Conservation (phyloP, 2,113 vertebrate species). For the Monopterus albus region DNA sequence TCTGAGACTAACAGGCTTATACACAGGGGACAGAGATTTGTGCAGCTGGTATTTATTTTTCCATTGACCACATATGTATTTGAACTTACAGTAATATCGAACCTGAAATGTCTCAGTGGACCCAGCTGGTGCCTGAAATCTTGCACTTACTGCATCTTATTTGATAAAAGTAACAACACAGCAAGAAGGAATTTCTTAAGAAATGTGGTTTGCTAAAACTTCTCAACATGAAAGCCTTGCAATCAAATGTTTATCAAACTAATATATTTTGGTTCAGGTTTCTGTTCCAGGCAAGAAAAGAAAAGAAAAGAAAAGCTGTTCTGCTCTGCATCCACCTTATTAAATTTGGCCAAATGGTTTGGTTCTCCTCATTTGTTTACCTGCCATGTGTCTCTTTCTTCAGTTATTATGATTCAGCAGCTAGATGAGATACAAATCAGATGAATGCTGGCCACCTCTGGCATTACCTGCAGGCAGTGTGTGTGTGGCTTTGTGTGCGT, state of each 20-base stretch:
- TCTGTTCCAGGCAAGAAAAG: slow-evolving; percentile 20
- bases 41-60: slow-evolving; percentile 5
- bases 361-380: slow-evolving; percentile 45
- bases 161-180: slow-evolving; percentile 18
- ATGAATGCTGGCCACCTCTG: slow-evolving; percentile 48
- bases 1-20: slow-evolving; percentile 4
- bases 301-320: slow-evolving; percentile 26
- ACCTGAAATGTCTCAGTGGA: not conserved
- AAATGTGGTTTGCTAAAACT: slow-evolving; percentile 15
- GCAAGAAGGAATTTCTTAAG: not conserved
- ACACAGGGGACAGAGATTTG: not conserved
- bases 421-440: slow-evolving; percentile 60
- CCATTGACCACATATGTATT: not conserved
- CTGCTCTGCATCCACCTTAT: slow-evolving; percentile 24
- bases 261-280: slow-evolving; percentile 29
- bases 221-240: slow-evolving; percentile 31
- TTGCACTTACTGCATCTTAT: not conserved
- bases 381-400: slow-evolving; percentile 31
- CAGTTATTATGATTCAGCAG: slow-evolving; percentile 43
- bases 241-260: slow-evolving; percentile 37
- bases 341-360: slow-evolving; percentile 49
- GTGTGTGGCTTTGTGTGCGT: not conserved
- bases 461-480: slow-evolving; percentile 46
- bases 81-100: not conserved
- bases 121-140: not conserved